Evolutionary conservation across 1,140 invertebrate species (phyloP).

Genomic region (Euschistus heros): DNA sequence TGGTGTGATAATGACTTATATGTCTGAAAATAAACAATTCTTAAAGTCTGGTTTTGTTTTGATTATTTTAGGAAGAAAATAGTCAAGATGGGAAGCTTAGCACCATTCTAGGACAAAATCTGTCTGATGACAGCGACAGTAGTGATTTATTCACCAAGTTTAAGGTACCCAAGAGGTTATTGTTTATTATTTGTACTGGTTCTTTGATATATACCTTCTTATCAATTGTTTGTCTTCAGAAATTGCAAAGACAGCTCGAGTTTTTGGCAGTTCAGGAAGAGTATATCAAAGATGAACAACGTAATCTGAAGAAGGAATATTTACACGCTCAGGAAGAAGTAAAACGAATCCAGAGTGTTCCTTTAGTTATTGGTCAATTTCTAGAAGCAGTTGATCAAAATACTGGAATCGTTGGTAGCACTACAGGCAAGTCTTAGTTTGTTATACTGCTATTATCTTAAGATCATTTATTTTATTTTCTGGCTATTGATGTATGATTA

Average conservation of each 20-base stretch:
- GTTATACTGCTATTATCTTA: no score
- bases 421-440: constrained; percentile 49
- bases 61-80: constrained; percentile 43
- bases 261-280: constrained; percentile 96
- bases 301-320: constrained; percentile 95
- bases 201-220: no score
- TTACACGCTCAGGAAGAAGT: constrained; percentile 96
- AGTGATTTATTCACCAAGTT: constrained; percentile 92
- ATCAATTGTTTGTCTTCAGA: constrained; percentile 43
- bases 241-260: constrained; percentile 89
- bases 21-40: neutral
- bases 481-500: no score
- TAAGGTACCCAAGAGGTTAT: constrained; percentile 52
- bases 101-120: constrained; percentile 38
- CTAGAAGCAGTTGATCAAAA: constrained; percentile 97
- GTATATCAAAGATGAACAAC: constrained; percentile 96
- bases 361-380: constrained; percentile 95
- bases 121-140: constrained; percentile 65
- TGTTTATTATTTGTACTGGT: no score
- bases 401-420: constrained; percentile 83
- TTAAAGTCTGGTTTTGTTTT: constrained; percentile 13
- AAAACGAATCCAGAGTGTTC: constrained; percentile 94
- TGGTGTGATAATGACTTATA: constrained; percentile 11
- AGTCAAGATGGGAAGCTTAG: constrained; percentile 47
- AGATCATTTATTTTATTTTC: no score